Evolutionary conservation across 2,113 vertebrate species (phyloP).

Genomic region (Myiozetetes cayanensis): DNA sequence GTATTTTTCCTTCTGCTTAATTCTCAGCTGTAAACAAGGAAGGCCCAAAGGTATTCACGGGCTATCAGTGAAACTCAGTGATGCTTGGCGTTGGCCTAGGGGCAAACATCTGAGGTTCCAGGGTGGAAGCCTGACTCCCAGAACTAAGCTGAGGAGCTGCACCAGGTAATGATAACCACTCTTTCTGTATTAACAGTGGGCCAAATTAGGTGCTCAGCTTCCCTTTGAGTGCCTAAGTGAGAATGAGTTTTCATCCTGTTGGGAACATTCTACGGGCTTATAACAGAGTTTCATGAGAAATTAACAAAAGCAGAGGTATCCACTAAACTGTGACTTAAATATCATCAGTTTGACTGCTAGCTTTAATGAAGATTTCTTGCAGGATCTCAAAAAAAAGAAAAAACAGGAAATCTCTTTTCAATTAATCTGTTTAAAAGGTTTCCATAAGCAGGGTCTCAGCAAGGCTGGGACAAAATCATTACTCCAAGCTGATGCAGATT

Average conservation of each 20-base stretch:
- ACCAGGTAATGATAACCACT: neutral
- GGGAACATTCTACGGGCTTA: neutral
- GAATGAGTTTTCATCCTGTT: neutral
- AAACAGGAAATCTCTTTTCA: neutral
- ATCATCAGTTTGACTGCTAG: neutral
- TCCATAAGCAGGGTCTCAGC: neutral
- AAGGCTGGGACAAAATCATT: neutral
- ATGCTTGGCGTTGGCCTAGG: neutral
- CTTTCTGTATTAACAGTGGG: neutral
- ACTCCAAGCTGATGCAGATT: neutral
- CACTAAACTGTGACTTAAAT: neutral
- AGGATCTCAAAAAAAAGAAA: neutral
- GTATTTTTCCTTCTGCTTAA: neutral
- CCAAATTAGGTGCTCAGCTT: neutral
- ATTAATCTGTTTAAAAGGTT: neutral
- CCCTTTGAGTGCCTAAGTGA: neutral
- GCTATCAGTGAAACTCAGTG: neutral
- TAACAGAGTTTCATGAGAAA: neutral
- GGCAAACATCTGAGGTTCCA: neutral
- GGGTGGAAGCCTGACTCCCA: neutral
- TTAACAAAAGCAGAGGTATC: neutral
- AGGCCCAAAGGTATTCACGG: neutral
- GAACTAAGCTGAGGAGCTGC: neutral
- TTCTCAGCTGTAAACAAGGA: neutral
- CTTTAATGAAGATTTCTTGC: neutral